A percentile compares a stretch with the other conserved stretches of the same genome.
Evolutionary conservation across 2,888 invertebrate species (phyloP).

Genomic region (Trichopria drosophilae): DNA sequence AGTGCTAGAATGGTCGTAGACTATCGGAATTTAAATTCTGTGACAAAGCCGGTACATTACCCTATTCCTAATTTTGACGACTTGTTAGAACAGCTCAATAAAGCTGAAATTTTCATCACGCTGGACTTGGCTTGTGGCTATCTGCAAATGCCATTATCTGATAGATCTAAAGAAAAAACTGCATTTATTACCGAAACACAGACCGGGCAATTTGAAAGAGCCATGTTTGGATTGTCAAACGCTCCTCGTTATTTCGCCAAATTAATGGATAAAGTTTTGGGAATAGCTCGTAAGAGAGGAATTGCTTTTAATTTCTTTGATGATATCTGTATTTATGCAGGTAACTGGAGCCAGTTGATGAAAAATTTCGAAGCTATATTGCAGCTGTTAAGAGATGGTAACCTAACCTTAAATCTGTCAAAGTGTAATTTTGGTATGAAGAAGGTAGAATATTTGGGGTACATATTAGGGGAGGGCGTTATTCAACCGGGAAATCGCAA

Average conservation of each 20-base stretch:
- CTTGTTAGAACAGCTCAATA: slow-evolving; percentile 8
- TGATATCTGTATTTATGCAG: slow-evolving; percentile 16
- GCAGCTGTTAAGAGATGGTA: slow-evolving; percentile 22
- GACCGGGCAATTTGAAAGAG: no score
- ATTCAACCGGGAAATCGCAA: slow-evolving; percentile 18
- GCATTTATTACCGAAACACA: slow-evolving; percentile 21
- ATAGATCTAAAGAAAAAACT: slow-evolving; percentile 14
- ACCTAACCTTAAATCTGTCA: slow-evolving; percentile 20
- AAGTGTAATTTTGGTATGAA: slow-evolving; percentile 18
- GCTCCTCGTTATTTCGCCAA: slow-evolving; percentile 22
- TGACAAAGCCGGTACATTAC: slow-evolving; percentile 6
- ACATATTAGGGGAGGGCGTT: slow-evolving; percentile 8
- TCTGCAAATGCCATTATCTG: slow-evolving; percentile 16
- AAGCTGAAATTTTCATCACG: slow-evolving; percentile 12
- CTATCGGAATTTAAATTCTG: slow-evolving; percentile 14
- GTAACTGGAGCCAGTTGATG: slow-evolving; percentile 13
- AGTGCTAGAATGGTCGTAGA: slow-evolving; percentile 23
- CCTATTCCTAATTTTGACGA: slow-evolving; percentile 27
- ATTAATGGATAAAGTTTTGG: no score
- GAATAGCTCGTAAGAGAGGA: no score
- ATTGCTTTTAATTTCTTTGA: slow-evolving; percentile 20
- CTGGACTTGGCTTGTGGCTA: slow-evolving; percentile 17
- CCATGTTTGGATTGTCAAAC: slow-evolving; percentile 25
- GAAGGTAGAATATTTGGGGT: slow-evolving; percentile 19
- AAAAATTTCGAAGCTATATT: neutral